phyloP scores from a whole-genome alignment of 2,113 vertebrate genomes.

The Sphyrna mokarran region DNA sequence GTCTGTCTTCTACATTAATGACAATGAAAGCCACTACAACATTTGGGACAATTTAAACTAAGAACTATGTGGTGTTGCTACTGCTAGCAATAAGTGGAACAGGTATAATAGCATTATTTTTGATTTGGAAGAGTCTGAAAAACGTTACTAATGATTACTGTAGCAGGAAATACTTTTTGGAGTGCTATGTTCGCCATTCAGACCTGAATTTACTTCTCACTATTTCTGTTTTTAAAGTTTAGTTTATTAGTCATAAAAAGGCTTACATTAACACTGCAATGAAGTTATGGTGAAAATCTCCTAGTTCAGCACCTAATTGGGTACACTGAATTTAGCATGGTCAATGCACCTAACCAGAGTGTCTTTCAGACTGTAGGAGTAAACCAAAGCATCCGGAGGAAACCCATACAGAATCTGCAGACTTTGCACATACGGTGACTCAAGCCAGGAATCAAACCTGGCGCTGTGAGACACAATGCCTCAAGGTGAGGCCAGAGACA shows the following conservation, averaged over 20 bases:
- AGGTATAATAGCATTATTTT: neutral
- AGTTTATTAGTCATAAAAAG: too few species aligned
- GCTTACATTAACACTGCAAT: too few species aligned
- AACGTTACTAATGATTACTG: neutral
- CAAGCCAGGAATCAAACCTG: too few species aligned
- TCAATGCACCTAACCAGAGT: too few species aligned
- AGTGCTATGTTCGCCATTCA: neutral
- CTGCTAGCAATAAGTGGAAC: neutral
- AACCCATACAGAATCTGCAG: too few species aligned
- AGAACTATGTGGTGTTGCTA: neutral
- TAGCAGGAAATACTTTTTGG: neutral
- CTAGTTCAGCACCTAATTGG: too few species aligned
- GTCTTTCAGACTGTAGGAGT: too few species aligned
- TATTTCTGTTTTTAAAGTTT: neutral
- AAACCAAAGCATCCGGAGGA: too few species aligned
- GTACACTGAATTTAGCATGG: too few species aligned
- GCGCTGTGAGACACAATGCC: too few species aligned
- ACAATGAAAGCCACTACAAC: neutral
- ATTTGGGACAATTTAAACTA: neutral
- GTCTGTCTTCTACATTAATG: neutral
- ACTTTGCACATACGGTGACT: too few species aligned
- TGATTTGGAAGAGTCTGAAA: neutral
- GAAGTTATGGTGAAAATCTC: too few species aligned
- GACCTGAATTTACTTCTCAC: neutral
- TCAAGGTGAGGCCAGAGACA: neutral